Evolutionary conservation across 1,140 invertebrate genomes (phyloP), one percentile per base, ranked within the genome.

Genomic region (Daktulosphaira vitifoliae): DNA sequence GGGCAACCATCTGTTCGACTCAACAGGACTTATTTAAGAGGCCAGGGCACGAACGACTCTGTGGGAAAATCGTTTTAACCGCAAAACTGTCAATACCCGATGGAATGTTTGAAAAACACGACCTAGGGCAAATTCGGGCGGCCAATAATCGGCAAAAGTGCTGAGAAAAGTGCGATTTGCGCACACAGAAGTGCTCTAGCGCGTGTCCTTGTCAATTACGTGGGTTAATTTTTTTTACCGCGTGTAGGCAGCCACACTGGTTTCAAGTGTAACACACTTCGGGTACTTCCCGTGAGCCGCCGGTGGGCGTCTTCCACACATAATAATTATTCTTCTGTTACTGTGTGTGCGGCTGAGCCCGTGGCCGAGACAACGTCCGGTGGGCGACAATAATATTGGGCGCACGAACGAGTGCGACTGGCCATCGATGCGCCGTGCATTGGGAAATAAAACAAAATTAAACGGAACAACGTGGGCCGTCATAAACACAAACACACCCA

Each of bases 221-320:
- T 62, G 56, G 56, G 56, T 16, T 48, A 62, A 16, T 16, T n/a
- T 16, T 44, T n/a, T 56, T 39, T 22, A 26, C 39, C 18, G 25
- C 56, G 56, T 62, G 56, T 62, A 39, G 39, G 56, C 46, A 42
- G 56, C 39, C 56, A 62, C 56, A 62, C 56, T 62, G 56, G 56
- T 62, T 62, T 62, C 56, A 46, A 48, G 56, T 62, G 56, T 62
- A 46, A 48, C 56, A 46, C 56, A 48, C 42, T 54, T 20, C 23
- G 25, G 15, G 39, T 42, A 56, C 53, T 56, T 46, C 25, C 39
- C 39, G 54, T 59, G 33, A n/a, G 37, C 23, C 22, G 9, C 7
- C 16, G 9, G 53, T 26, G 38, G n/a, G 53, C 20, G 38, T 56
- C 20, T 25, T 18, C 26, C 53, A 20, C 38, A 56, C 54, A 39